phyloP scores from a whole-genome alignment of 2,888 invertebrate species.

The Drosophila anomelani region DNA sequence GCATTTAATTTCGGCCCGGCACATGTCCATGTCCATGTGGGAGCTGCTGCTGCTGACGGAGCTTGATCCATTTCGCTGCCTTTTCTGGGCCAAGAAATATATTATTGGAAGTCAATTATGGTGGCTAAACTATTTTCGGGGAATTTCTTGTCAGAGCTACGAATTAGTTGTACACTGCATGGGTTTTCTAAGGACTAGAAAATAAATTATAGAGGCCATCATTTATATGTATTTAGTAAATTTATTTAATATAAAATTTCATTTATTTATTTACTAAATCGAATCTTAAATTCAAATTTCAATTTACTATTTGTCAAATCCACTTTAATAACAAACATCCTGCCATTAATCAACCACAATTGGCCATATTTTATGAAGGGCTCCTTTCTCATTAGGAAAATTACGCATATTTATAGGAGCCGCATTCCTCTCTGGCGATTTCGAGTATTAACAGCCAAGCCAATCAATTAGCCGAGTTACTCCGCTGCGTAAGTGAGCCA shows the following conservation, averaged over 20 bases:
- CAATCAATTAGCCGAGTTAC: constrained; percentile 32
- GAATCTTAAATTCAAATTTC: background rate
- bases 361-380: constrained; percentile 3
- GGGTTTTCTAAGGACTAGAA: background rate
- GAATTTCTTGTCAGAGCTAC: constrained; percentile 32
- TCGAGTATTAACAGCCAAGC: constrained; percentile 12
- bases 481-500: constrained; percentile 7
- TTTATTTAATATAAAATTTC: too few species aligned
- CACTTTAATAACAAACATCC: background rate
- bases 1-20: constrained; percentile 53
- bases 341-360: constrained; percentile 8
- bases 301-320: background rate
- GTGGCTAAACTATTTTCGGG: constrained; percentile 30
- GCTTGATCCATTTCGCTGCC: constrained; percentile 74
- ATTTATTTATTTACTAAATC: background rate
- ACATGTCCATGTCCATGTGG: constrained; percentile 59
- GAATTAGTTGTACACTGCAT: constrained; percentile 48
- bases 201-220: background rate
- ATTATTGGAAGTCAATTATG: constrained; percentile 47
- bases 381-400: constrained; percentile 1
- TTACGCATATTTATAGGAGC: constrained; percentile 4
- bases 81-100: constrained; percentile 53
- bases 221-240: background rate
- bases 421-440: constrained; percentile 4
- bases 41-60: constrained; percentile 3